Conservation (phyloP, 2,797 vertebrate species). For the Sparidentex hasta region DNA sequence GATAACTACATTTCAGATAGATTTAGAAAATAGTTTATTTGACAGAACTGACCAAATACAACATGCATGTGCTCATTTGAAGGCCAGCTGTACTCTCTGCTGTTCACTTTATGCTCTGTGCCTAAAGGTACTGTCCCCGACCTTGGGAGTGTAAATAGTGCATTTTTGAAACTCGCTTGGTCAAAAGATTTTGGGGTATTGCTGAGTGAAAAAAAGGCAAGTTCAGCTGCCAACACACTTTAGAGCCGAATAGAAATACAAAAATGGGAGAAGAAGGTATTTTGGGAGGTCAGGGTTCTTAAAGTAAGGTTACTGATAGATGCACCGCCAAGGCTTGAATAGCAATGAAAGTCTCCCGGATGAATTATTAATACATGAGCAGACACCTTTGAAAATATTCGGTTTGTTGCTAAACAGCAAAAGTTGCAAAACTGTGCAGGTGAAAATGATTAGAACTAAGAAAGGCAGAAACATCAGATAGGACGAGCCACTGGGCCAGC, state of each 20-base stretch:
- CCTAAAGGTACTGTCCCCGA: not conserved
- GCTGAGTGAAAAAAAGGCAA: not conserved
- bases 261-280: not conserved
- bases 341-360: not conserved
- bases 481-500: no score
- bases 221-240: not conserved
- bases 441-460: constrained; percentile 3
- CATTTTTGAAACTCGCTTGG: not conserved
- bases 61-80: not conserved
- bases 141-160: not conserved
- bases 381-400: not conserved
- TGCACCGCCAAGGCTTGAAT: not conserved
- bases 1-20: not conserved
- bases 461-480: no score
- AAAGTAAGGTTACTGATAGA: not conserved
- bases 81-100: not conserved
- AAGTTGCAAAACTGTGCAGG: not conserved
- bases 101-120: not conserved
- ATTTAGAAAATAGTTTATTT: not conserved
- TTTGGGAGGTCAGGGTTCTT: not conserved
- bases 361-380: not conserved
- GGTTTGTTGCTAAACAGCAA: not conserved
- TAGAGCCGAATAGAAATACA: not conserved
- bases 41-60: not conserved
- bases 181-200: not conserved